phyloP scores from a whole-genome alignment of 2,888 invertebrate genomes.

The Nematopogon swammerdamellus region DNA sequence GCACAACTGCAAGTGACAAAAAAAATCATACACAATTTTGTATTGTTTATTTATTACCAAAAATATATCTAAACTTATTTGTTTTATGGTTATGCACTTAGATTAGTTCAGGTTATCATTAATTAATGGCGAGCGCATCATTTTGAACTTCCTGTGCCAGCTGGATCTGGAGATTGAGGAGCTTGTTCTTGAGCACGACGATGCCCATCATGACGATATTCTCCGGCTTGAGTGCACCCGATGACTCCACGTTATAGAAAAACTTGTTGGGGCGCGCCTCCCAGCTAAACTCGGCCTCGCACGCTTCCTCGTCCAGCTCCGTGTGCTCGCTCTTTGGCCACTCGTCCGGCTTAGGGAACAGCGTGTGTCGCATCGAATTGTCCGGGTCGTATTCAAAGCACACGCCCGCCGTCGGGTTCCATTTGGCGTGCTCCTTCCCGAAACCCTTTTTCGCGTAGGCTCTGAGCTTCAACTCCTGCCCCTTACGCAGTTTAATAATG shows the following conservation, averaged over 20 bases:
- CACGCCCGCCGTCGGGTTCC: conserved; percentile 99
- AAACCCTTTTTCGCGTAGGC: conserved; percentile 97
- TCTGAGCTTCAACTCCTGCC: conserved; percentile 90
- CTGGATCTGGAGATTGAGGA: conserved; percentile 92
- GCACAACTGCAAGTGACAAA: too few relatives aligned
- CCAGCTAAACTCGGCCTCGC: conserved; percentile 92
- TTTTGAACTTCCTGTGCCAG: conserved; percentile 82
- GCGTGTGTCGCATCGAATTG: conserved; percentile 92
- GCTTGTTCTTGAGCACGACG: conserved; percentile 88
- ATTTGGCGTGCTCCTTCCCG: conserved; percentile 99
- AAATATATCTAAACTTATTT: too few relatives aligned
- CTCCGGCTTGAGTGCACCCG: conserved; percentile 92
- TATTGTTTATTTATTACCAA: too few relatives aligned
- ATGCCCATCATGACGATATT: conserved; percentile 96
- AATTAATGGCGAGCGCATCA: conserved; percentile 74
- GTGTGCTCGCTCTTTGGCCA: conserved; percentile 99
- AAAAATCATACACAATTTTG: too few relatives aligned
- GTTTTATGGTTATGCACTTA: too few relatives aligned
- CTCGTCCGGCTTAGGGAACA: conserved; percentile 95
- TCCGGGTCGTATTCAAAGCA: conserved; percentile 99
- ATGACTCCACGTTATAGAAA: conserved; percentile 94
- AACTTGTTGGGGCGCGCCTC: conserved; percentile 96
- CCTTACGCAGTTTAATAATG: conserved; percentile 69
- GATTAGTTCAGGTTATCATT: too few relatives aligned
- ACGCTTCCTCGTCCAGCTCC: conserved; percentile 88